These are phyloP conservation scores for Chinchilla lanigera DNA, from an alignment of 2,113 vertebrate species.

Conservation along the genomic window DNA sequence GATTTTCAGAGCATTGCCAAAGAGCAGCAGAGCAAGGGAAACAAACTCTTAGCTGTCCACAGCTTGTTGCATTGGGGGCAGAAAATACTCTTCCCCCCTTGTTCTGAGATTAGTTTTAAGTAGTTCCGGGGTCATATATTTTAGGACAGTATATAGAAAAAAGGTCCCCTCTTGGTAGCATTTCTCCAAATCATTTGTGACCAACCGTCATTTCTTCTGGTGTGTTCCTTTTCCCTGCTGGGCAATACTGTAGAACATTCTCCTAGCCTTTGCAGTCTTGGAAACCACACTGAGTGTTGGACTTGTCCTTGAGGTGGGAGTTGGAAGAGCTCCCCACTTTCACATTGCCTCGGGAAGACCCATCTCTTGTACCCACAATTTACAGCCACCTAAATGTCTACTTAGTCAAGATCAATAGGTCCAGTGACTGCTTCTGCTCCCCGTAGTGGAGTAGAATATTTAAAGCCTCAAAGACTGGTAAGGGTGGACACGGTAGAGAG, in stretches of 20 bases:
- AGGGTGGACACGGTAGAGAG: not conserved
- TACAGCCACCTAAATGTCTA: not conserved
- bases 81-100: not conserved
- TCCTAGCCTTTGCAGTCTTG: not conserved
- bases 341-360: not conserved
- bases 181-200: not conserved
- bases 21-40: not conserved
- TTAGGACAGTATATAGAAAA: not conserved
- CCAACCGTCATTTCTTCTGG: not conserved
- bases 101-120: not conserved
- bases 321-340: not conserved
- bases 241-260: not conserved
- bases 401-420: not conserved
- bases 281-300: not conserved
- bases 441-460: not conserved
- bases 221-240: not conserved
- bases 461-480: not conserved
- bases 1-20: not conserved
- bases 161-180: not conserved
- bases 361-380: not conserved
- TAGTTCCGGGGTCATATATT: not conserved
- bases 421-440: not conserved
- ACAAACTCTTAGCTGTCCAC: not conserved
- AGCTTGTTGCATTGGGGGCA: not conserved
- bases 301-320: too few species aligned